Conservation (phyloP, 1,140 invertebrate genomes). For the Philopotamus ludificatus region DNA sequence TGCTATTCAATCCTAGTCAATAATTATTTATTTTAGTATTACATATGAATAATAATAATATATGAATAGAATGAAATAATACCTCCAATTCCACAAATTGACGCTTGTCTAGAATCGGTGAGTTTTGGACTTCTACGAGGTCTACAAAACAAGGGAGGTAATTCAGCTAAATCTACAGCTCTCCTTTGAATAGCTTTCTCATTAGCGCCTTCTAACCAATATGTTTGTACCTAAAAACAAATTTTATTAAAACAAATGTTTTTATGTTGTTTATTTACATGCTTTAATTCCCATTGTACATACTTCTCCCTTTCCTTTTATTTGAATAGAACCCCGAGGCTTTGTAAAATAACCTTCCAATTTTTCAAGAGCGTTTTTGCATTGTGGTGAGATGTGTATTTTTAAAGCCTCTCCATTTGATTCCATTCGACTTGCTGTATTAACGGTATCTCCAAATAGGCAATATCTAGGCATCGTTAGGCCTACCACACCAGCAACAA, state of each 20-base stretch:
- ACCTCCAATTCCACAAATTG: constrained; percentile 53
- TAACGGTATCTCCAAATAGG: constrained; percentile 91
- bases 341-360: constrained; percentile 81
- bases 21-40: too few species aligned
- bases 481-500: constrained; percentile 92
- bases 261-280: background rate
- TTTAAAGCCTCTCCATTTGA: constrained; percentile 83
- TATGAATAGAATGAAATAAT: too few species aligned
- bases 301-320: constrained; percentile 88
- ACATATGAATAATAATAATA: too few species aligned
- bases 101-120: constrained; percentile 70
- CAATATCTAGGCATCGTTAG: constrained; percentile 97
- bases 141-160: constrained; percentile 72
- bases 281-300: background rate
- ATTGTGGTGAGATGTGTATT: constrained; percentile 81
- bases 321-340: constrained; percentile 78
- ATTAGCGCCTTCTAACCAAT: constrained; percentile 85
- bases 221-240: constrained; percentile 68
- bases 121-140: constrained; percentile 75
- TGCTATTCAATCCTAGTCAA: constrained; percentile 30
- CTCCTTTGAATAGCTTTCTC: constrained; percentile 80
- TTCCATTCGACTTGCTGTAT: constrained; percentile 92
- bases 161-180: constrained; percentile 78
- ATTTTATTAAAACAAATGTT: background rate
- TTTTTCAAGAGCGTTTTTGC: constrained; percentile 69